Base-by-base conservation (phyloP, 1,140 invertebrate species). In the Trissolcus basalis region DNA sequence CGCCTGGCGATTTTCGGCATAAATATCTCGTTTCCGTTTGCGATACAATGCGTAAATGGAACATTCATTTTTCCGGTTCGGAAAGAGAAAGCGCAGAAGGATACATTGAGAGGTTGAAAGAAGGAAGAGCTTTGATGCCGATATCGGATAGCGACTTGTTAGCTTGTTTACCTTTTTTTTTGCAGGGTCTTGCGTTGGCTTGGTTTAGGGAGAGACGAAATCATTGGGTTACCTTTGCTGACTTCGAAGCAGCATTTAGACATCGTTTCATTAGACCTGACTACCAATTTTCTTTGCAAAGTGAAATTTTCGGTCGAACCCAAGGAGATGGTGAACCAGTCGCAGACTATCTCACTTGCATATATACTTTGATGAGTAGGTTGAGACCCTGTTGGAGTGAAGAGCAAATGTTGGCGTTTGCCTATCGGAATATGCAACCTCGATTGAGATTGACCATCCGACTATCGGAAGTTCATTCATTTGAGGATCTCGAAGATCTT, bases 21-120 rank as follows among this genome's bases (percentile, higher is more conserved):
- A n/a, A n/a, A n/a, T n/a, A n/a, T n/a, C n/a, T n/a, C n/a, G n/a
- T n/a, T n/a, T 43, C 47, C 4, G 64, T 58, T 11, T 68, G 27
- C 19, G 65, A 69, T 7, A 41, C 60, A 3, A 69, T 69, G 65
- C 41, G 65, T 6, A 59, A 59, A 53, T 69, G 65, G 55, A 54
- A 60, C 43, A 45, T 69, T 1, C 14, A 32, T 3, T 69, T 59
- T 47, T 27, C 49, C 0, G 65, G 55, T 9, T n/a, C n/a, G n/a
- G n/a, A n/a, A n/a, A 44, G 8, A 7, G 54, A 41, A 32, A 59
- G 36, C 45, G 47, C 49, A 0, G 65, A 69, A 35, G 41, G 44
- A 3, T 69, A 14, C 16, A 2, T 59, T 0, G 16, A n/a, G 16
- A 16, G 55, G 6, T n/a, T 69, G 0, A 7, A 9, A 5, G 65